Conservation (phyloP, 2,888 invertebrate species). For the Dinocampus coccinellae region DNA sequence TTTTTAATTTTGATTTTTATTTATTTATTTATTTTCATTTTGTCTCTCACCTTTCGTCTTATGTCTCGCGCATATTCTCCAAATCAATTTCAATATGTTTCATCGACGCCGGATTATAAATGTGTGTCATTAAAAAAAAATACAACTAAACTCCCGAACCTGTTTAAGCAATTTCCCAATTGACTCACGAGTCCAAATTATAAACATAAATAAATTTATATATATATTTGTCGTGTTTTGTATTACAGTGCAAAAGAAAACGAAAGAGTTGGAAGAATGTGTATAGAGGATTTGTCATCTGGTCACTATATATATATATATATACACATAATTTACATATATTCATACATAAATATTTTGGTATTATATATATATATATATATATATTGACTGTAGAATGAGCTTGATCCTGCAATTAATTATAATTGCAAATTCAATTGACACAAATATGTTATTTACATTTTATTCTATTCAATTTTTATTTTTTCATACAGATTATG, state of each 20-base stretch:
- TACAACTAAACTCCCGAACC: not conserved
- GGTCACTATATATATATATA: no score
- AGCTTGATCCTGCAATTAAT: slow-evolving; percentile 7
- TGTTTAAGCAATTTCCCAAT: slow-evolving; percentile 5
- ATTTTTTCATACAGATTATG: not conserved
- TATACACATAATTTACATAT: not conserved
- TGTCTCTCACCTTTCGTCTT: not conserved
- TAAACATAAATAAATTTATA: no score
- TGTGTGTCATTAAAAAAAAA: slow-evolving; percentile 4
- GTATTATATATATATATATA: not conserved
- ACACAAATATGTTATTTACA: not conserved
- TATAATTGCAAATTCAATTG: slow-evolving; percentile 16
- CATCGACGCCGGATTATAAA: slow-evolving; percentile 11
- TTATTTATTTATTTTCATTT: not conserved
- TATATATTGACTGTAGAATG: not conserved
- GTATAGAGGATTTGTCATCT: not conserved
- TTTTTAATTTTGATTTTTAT: no score
- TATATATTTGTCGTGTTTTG: not conserved
- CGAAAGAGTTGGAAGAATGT: no score
- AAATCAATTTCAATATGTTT: slow-evolving; percentile 10
- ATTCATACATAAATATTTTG: not conserved
- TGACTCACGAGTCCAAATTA: not conserved
- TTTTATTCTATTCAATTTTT: not conserved
- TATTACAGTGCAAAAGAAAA: not conserved
- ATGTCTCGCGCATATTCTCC: not conserved